phyloP scores from a whole-genome alignment of 2,888 invertebrate genomes.

The Drosophila fulvimacula region DNA sequence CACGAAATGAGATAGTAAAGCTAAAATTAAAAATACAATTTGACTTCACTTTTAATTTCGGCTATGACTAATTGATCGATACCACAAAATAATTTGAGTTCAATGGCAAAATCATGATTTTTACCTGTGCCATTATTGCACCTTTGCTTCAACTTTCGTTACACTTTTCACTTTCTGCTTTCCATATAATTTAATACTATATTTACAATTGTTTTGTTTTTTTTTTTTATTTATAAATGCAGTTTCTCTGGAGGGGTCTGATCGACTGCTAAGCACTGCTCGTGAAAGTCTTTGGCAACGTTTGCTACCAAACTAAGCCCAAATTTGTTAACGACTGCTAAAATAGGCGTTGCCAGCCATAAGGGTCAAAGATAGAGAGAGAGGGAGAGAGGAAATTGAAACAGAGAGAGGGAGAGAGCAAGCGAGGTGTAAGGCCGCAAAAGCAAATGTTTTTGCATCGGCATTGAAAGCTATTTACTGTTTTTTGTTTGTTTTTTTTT shows the following conservation, averaged over 20 bases:
- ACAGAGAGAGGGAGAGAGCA: constrained; percentile 2
- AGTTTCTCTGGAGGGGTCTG: constrained; percentile 1
- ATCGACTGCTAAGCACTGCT: neutral
- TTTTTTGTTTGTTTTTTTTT: neutral
- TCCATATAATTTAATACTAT: constrained; percentile 10
- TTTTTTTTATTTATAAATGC: constrained; percentile 20
- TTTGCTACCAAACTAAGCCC: constrained; percentile 28
- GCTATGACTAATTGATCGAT: constrained; percentile 43
- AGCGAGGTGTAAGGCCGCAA: neutral
- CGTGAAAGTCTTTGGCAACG: constrained; percentile 59
- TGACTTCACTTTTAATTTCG: neutral
- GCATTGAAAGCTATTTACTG: constrained; percentile 59
- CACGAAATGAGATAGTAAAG: neutral
- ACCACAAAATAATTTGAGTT: constrained; percentile 10
- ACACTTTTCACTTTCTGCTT: constrained; percentile 48
- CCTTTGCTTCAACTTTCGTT: constrained; percentile 42
- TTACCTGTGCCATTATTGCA: constrained; percentile 70
- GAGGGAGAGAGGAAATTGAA: neutral
- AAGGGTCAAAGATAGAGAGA: constrained; percentile 1
- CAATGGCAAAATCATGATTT: constrained; percentile 37
- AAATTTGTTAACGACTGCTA: constrained; percentile 13
- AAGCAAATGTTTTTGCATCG: constrained; percentile 17
- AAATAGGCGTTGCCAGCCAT: constrained; percentile 38
- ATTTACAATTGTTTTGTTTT: constrained; percentile 6
- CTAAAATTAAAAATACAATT: neutral